Base-by-base conservation (phyloP, 2,888 invertebrate genomes). In the Clunio marinus region DNA sequence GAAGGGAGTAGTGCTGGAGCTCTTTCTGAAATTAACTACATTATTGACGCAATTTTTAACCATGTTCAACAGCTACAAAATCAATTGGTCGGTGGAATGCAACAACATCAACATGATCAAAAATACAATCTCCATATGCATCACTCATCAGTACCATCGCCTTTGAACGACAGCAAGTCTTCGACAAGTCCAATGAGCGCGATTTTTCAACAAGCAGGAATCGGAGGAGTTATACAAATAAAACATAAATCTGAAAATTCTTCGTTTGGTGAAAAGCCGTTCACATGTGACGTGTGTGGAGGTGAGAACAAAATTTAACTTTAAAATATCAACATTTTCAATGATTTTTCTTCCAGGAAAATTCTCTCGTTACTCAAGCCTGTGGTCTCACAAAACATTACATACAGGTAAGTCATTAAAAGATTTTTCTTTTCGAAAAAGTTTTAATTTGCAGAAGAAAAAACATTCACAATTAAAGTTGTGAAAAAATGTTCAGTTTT, bases 1-100 rank as follows among this genome's bases (percentile, higher is more conserved):
- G 97, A 97, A 0, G 97, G 98, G 75, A 86, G 82, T 7, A 97
- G 97, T 10, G 80, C 87, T 15, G 98, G 98, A 13, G 98, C 93
- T 2, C 98, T 99, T 97, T 96, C 96, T 2, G 92, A 93, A 77
- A 88, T 95, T 2, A 77, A 83, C 46, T 85, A 86, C 55, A 92
- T 93, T 73, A 84, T 89, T 28, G 77, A 83, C 71, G 73, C 73
- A 70, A 71, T 74, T 70, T 70, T 73, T 22, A 63, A 63, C 27
- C 63, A 63, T 28, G 63, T 63, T 28, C 63, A 63, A 63, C 45
- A 46, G 17, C 25, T 63, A 5, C 63, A 63, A 45, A 20, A 63
- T 46, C 63, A 63, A 27, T 17, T 2, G 3, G 4, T n/a, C 8
- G 24, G 15, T 24, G 25, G 15, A 10, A 27, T 13, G 46, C 37